Conservation (phyloP, 2,888 invertebrate genomes). For the Litoditis marina region DNA sequence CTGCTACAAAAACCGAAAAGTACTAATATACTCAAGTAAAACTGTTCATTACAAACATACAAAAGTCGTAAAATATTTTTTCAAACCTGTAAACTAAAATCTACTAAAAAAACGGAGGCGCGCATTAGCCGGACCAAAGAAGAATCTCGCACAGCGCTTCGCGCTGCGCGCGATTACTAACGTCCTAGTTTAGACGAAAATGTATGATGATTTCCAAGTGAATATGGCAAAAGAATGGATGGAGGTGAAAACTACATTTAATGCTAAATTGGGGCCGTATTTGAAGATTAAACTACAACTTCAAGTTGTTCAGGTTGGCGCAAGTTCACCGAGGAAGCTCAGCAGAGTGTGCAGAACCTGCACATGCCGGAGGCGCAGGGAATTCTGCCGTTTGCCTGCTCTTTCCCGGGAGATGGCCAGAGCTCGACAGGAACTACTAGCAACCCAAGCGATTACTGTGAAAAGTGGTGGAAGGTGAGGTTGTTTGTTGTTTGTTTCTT, state of each 20-base stretch:
- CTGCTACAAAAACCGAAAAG: too few species aligned
- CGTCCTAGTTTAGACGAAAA: too few species aligned
- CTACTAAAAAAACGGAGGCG: too few species aligned
- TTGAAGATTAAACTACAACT: neutral
- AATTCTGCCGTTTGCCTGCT: slow-evolving; percentile 17
- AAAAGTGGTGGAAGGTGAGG: slow-evolving; percentile 18
- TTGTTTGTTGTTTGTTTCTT: too few species aligned
- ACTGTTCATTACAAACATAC: too few species aligned
- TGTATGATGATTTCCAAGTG: neutral
- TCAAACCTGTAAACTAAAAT: too few species aligned
- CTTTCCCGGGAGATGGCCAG: neutral
- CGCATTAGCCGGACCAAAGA: too few species aligned
- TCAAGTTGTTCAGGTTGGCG: slow-evolving; percentile 14
- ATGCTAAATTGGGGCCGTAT: neutral
- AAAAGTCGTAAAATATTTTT: too few species aligned
- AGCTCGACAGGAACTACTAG: neutral
- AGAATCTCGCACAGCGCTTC: too few species aligned
- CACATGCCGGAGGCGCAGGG: slow-evolving; percentile 11
- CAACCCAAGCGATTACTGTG: slow-evolving; percentile 7
- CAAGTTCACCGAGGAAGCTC: slow-evolving; percentile 9
- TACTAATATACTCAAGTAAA: too few species aligned
- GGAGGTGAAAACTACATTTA: neutral
- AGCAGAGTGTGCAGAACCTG: neutral
- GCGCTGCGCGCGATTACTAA: too few species aligned
- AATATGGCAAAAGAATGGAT: neutral